phyloP scores from a whole-genome alignment of 2,113 vertebrate genomes.

The Albula glossodonta region DNA sequence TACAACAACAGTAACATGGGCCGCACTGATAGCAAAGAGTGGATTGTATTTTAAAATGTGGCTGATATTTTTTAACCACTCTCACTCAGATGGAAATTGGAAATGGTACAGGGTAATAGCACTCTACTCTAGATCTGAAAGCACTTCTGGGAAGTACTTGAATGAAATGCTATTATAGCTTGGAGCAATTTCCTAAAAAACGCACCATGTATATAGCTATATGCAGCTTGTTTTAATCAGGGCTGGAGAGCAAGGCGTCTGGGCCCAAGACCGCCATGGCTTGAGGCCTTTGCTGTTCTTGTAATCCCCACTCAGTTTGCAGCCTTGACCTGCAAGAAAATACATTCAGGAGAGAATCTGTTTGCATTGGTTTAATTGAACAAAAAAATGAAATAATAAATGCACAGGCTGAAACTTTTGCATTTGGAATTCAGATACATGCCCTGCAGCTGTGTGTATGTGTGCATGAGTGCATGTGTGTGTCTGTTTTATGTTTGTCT shows the following conservation, averaged over 20 bases:
- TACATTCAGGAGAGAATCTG: constrained; percentile 39
- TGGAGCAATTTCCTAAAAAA: constrained; percentile 53
- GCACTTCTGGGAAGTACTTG: constrained; percentile 45
- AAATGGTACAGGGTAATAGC: constrained; percentile 61
- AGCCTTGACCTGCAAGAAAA: constrained; percentile 52
- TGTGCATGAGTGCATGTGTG: constrained; percentile 17
- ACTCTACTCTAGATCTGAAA: constrained; percentile 58
- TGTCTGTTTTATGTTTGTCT: constrained; percentile 1
- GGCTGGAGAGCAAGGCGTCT: neutral
- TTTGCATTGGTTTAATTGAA: constrained; percentile 39
- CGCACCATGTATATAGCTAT: neutral
- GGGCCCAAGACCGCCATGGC: constrained; percentile 37
- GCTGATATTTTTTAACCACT: constrained; percentile 56
- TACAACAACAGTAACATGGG: neutral
- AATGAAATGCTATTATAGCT: constrained; percentile 66
- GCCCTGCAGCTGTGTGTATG: constrained; percentile 32
- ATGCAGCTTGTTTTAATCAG: constrained; percentile 10
- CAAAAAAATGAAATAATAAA: constrained; percentile 36
- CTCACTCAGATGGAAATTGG: constrained; percentile 47
- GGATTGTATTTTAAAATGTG: constrained; percentile 51
- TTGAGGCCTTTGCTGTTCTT: constrained; percentile 47
- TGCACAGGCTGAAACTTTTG: constrained; percentile 41
- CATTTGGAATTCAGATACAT: constrained; percentile 46
- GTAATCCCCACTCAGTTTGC: constrained; percentile 51
- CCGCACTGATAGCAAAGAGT: neutral